Conservation (phyloP, 2,113 vertebrate species). For the Pantherophis guttatus region DNA sequence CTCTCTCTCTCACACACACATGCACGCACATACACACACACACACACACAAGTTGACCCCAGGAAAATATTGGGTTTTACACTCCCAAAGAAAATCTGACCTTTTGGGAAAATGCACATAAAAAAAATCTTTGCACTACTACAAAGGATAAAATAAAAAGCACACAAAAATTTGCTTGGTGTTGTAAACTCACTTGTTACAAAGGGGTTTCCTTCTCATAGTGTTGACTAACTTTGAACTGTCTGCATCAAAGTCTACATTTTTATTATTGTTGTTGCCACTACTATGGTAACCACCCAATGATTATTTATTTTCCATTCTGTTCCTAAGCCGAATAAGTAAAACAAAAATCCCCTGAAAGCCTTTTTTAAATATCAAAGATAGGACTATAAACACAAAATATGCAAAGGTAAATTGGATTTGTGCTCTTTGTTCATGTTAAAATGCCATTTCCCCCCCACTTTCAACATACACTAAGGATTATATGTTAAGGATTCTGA, state of each 20-base stretch:
- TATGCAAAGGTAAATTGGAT: constrained; percentile 20
- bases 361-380: constrained; percentile 12
- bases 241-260: not conserved
- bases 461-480: constrained; percentile 3
- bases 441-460: not conserved
- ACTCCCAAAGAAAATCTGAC: not conserved
- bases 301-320: not conserved
- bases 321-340: not conserved
- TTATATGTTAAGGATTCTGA: not conserved
- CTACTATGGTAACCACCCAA: not conserved
- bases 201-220: not conserved
- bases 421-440: not conserved
- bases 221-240: not conserved
- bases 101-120: not conserved
- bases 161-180: not conserved
- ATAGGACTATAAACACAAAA: not conserved
- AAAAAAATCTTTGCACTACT: not conserved
- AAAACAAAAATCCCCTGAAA: not conserved
- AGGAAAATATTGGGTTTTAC: not conserved
- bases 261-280: not conserved
- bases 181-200: not conserved
- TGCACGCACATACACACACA: not conserved
- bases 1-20: no score
- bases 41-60: not conserved
- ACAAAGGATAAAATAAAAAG: not conserved